Base-by-base conservation (phyloP, 1,140 invertebrate genomes). In the Panonychus citri region DNA sequence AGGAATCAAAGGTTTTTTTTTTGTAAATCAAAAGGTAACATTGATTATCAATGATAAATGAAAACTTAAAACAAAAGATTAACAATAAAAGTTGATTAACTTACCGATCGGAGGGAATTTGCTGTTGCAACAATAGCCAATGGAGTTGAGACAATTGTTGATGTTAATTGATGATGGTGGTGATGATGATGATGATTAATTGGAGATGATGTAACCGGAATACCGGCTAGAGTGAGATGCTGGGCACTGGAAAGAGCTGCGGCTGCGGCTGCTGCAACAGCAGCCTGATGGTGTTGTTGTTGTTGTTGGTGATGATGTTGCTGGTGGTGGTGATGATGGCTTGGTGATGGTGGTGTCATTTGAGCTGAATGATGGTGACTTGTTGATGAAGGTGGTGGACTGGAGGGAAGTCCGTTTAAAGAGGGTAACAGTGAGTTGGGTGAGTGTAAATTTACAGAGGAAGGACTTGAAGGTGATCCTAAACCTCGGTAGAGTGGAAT, bases 401-500 rank as follows among this genome's bases (percentile, higher is more conserved):
- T 78, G 61, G 75, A 73, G 13, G 77, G 66, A 61, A 66, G 71
- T 54, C 70, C 70, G 60, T 71, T 71, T 34, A 70, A 57, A 46
- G 67, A 62, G 27, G 62, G 61, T 66, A 72, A 68, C 67, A 72
- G 68, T n/a, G 68, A 59, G 63, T 63, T 71, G 15, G 71, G 70
- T 39, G 70, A 71, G 62, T 71, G 69, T 58, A 71, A 59, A 52
- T 66, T 60, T 25, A 62, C 60, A 19, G 62, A 30, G 52, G 66
- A 49, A 60, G 77, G 73, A 60, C 73, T 71, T 27, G 75, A 71
- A 21, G 73, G 72, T 24, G 67, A 63, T 37, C 67, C 69, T 28
- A 71, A 68, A 56, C 68, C 77, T 63, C 76, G 73, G 66, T 64
- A 63, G 79, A 77, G 63, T 76, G 73, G 66, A 65, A 63, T 79